phyloP scores from a whole-genome alignment of 2,797 vertebrate species.

The Enteromius treurensis region DNA sequence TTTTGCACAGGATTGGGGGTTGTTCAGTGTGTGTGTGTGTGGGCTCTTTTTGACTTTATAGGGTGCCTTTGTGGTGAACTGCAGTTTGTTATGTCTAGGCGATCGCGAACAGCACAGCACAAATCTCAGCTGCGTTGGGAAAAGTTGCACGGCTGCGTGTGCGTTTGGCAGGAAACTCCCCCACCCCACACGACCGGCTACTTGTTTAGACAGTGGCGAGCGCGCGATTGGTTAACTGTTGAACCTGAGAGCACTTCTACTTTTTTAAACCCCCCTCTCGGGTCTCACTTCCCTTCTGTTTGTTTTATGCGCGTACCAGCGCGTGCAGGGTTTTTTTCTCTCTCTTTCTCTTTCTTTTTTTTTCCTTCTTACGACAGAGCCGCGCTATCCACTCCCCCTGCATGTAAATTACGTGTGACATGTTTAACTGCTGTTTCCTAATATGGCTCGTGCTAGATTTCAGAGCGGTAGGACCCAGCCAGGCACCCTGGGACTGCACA shows the following conservation, averaged over 20 bases:
- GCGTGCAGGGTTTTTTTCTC: conserved; percentile 12
- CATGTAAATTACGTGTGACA: conserved; percentile 89
- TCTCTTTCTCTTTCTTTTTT: background rate
- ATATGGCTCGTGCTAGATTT: conserved; percentile 87
- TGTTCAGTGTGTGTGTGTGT: conserved; percentile 10
- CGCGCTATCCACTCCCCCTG: conserved; percentile 75
- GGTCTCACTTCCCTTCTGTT: conserved; percentile 24
- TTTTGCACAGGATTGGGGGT: conserved; percentile 16
- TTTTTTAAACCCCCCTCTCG: conserved; percentile 15
- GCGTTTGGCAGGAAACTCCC: conserved; percentile 38
- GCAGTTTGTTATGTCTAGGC: conserved; percentile 41
- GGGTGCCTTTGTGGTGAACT: conserved; percentile 34
- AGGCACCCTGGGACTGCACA: conserved; percentile 81
- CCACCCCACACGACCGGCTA: conserved; percentile 12
- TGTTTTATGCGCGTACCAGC: conserved; percentile 60
- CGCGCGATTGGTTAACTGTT: conserved; percentile 51
- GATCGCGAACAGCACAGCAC: conserved; percentile 6
- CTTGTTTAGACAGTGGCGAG: conserved; percentile 54
- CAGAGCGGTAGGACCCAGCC: conserved; percentile 81
- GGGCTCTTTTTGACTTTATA: conserved; percentile 60
- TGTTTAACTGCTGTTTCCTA: conserved; percentile 85
- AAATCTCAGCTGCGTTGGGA: conserved; percentile 14
- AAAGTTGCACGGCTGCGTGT: conserved; percentile 18
- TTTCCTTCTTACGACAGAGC: conserved; percentile 68
- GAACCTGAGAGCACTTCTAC: conserved; percentile 17